phyloP scores from a whole-genome alignment of 2,888 invertebrate genomes.

The Magallana nippona region DNA sequence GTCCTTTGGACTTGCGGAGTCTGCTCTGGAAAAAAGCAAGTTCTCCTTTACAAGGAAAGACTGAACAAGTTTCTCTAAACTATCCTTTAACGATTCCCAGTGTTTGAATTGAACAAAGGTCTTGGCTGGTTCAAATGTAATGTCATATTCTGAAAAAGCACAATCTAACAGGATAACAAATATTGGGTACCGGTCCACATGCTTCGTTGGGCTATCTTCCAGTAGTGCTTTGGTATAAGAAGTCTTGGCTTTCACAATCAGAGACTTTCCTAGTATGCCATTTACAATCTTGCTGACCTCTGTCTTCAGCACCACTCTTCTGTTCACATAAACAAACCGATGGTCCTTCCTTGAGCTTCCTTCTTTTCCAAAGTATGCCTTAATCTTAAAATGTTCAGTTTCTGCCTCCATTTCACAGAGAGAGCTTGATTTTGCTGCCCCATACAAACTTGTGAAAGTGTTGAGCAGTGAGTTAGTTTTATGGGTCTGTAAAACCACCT shows the following conservation, averaged over 20 bases:
- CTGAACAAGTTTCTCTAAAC: conserved; percentile 79
- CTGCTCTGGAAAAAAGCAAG: conserved; percentile 24
- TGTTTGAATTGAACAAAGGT: conserved; percentile 83
- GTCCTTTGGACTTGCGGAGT: neutral
- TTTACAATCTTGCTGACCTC: conserved; percentile 82
- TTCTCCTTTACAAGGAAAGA: conserved; percentile 69
- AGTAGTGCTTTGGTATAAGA: conserved; percentile 45
- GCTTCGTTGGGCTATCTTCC: conserved; percentile 68
- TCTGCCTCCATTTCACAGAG: conserved; percentile 80
- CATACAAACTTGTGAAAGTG: conserved; percentile 82
- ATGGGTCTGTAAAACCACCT: conserved; percentile 84
- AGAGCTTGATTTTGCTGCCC: conserved; percentile 78
- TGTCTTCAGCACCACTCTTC: conserved; percentile 82
- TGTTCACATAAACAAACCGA: conserved; percentile 87
- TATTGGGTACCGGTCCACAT: conserved; percentile 78
- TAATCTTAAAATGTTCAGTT: conserved; percentile 82
- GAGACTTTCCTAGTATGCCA: conserved; percentile 75
- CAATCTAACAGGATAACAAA: conserved; percentile 83
- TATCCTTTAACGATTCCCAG: conserved; percentile 81
- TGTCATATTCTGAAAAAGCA: conserved; percentile 81
- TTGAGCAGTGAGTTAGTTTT: conserved; percentile 83
- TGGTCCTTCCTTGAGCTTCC: conserved; percentile 80
- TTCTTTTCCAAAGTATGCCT: conserved; percentile 83
- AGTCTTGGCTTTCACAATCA: conserved; percentile 62
- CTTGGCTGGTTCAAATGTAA: conserved; percentile 82